Evolutionary conservation across 2,888 invertebrate genomes (phyloP).

Genomic region (Limnephilus marmoratus): DNA sequence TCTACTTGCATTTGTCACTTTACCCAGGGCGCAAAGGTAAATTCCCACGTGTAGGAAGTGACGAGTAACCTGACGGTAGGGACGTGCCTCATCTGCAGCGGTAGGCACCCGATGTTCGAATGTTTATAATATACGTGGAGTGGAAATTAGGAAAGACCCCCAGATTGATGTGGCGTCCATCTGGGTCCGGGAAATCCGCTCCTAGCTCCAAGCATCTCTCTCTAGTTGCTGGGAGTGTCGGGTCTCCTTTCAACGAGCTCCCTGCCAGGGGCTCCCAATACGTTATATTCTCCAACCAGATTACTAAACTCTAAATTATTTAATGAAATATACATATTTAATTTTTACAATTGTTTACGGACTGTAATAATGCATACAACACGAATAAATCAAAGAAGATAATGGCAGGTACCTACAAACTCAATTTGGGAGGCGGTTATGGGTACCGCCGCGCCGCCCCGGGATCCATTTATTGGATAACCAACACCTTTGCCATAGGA

Average conservation of each 20-base stretch:
- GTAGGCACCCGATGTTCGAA: not conserved
- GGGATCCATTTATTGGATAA: no score
- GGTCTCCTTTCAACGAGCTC: not conserved
- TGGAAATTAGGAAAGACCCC: slow-evolving; percentile 39
- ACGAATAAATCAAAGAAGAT: no score
- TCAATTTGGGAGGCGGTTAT: no score
- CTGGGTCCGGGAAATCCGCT: slow-evolving; percentile 23
- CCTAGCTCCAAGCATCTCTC: not conserved
- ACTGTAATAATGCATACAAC: no score
- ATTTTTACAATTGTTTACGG: no score
- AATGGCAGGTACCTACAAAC: no score
- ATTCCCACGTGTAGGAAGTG: slow-evolving; percentile 14
- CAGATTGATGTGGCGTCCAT: slow-evolving; percentile 23
- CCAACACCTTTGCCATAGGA: no score
- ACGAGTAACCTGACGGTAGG: not conserved
- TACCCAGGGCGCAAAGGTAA: not conserved
- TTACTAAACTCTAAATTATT: not conserved
- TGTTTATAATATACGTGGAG: slow-evolving; percentile 11
- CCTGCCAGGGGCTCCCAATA: not conserved
- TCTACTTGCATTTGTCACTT: not conserved
- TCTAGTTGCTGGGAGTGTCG: not conserved
- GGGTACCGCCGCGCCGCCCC: no score
- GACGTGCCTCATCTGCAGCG: slow-evolving; percentile 46
- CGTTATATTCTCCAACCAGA: not conserved
- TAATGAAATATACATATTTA: no score